Conservation (phyloP, 1,140 invertebrate species). For the Cherax quadricarinatus region DNA sequence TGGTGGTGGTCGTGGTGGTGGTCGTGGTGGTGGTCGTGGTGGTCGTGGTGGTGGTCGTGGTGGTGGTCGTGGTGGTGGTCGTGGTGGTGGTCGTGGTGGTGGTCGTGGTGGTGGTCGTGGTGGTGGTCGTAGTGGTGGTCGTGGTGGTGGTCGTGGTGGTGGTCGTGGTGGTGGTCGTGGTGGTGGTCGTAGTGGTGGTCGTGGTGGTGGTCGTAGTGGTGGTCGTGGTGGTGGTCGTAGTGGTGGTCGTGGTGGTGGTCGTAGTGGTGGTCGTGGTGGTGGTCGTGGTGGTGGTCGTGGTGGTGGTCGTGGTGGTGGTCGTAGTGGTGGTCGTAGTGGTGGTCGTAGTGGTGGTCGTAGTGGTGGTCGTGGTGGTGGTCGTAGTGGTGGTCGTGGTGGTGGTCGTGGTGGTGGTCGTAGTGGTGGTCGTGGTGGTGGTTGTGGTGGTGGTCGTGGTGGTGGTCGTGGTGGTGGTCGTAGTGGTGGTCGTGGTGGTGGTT, state of each 20-base stretch:
- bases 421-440: neutral
- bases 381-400: conserved; percentile 25
- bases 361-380: neutral
- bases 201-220: neutral
- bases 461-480: no score
- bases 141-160: neutral
- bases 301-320: neutral
- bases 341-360: neutral
- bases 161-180: conserved; percentile 7
- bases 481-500: neutral
- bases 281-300: neutral
- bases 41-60: neutral
- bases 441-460: neutral
- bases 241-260: no score
- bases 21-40: neutral
- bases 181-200: neutral
- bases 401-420: neutral
- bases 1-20: neutral
- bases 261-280: neutral
- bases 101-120: no score
- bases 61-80: neutral
- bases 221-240: neutral
- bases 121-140: no score
- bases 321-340: neutral
- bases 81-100: neutral